These are phyloP conservation scores for Varanus komodoensis DNA, from an alignment of 2,113 vertebrate species.

Conservation along the genomic window DNA sequence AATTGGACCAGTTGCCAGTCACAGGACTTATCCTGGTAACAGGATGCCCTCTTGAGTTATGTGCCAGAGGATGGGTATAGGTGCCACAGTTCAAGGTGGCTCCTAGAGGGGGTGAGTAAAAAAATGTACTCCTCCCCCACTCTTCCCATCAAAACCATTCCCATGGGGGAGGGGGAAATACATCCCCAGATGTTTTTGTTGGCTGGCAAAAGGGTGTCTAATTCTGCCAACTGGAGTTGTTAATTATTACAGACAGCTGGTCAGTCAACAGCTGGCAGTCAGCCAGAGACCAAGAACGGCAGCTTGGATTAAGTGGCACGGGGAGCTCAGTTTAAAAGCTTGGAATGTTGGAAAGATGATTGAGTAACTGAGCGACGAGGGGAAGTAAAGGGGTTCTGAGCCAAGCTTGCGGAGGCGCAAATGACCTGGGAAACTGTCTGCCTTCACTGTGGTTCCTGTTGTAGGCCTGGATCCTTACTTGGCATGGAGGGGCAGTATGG, in stretches of 20 bases:
- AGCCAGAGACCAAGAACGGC: conserved; percentile 2
- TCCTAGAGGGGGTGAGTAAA: background rate
- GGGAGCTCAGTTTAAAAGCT: conserved; percentile 36
- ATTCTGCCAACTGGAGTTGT: conserved; percentile 51
- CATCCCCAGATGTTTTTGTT: conserved; percentile 43
- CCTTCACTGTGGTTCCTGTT: conserved; percentile 35
- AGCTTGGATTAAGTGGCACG: background rate
- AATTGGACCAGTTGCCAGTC: background rate
- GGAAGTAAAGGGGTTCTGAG: conserved; percentile 13
- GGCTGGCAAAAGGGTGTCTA: conserved; percentile 24
- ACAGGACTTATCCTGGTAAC: background rate
- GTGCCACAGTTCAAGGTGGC: background rate
- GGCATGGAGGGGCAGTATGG: background rate
- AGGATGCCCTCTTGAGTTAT: background rate
- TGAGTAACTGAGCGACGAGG: conserved; percentile 16
- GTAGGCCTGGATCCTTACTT: background rate
- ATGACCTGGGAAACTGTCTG: conserved; percentile 10
- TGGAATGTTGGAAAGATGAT: background rate
- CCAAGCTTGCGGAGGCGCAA: background rate
- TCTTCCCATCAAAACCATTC: background rate
- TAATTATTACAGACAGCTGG: conserved; percentile 37
- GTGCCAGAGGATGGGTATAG: background rate
- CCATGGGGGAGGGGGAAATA: background rate
- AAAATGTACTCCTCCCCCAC: background rate
- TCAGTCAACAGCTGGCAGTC: conserved; percentile 35